Evolutionary conservation across 2,888 invertebrate species (phyloP).

Genomic region (Sisyra nigra): DNA sequence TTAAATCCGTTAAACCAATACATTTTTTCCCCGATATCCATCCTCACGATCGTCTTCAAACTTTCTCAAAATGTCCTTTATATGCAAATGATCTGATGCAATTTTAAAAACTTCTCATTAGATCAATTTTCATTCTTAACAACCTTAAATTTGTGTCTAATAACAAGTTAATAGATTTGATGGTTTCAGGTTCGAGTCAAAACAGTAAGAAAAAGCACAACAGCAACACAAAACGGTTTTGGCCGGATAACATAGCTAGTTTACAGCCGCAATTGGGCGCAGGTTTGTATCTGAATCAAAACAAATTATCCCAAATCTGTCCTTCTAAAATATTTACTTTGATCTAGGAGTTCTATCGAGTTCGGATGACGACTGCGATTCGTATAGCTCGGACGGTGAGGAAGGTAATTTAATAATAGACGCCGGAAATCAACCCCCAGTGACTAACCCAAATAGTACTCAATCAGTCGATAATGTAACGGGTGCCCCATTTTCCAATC

Average conservation of each 20-base stretch:
- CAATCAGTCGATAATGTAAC: constrained; percentile 13
- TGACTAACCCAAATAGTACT: constrained; percentile 15
- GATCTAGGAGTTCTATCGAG: constrained; percentile 39
- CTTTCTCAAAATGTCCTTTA: no score
- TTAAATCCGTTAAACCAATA: no score
- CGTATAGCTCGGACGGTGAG: constrained; percentile 35
- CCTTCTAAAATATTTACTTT: neutral
- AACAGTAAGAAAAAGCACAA: constrained; percentile 33
- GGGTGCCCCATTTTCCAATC: constrained; percentile 7
- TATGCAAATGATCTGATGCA: no score
- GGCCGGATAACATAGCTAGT: constrained; percentile 52
- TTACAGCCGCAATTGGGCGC: constrained; percentile 42
- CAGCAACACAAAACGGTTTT: constrained; percentile 51
- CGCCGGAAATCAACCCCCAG: constrained; percentile 25
- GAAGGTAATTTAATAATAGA: constrained; percentile 35
- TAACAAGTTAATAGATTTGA: neutral
- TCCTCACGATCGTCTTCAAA: no score
- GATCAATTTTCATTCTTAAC: no score
- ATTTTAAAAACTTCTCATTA: no score
- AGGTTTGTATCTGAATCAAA: neutral
- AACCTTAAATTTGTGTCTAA: no score
- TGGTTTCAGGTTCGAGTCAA: constrained; percentile 8
- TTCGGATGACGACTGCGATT: constrained; percentile 43
- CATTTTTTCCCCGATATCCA: no score
- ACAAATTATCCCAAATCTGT: neutral